A percentile compares a stretch with the other conserved stretches of the same genome.
These are phyloP conservation scores for Ips typographus DNA, from an alignment of 1,140 invertebrate genomes.

Conservation along the genomic window DNA sequence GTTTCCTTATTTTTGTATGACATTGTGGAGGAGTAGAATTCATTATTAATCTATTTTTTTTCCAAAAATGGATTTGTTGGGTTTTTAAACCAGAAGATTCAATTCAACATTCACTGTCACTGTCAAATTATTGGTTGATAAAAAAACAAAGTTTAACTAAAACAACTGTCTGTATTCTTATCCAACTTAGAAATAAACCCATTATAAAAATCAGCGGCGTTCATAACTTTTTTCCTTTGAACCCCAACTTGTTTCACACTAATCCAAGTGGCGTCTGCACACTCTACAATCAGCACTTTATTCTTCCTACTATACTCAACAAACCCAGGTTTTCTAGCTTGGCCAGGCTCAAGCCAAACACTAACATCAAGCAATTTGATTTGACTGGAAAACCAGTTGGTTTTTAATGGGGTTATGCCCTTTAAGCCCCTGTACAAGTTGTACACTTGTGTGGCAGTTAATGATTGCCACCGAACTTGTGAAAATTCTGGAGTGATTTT, in stretches of 20 bases:
- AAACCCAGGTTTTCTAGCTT: conserved; percentile 49
- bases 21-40: too few species aligned
- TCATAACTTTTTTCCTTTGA: conserved; percentile 62
- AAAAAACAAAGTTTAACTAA: conserved; percentile 19
- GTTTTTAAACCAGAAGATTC: too few species aligned
- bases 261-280: conserved; percentile 60
- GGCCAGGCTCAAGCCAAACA: conserved; percentile 43
- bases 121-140: not conserved
- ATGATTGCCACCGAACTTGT: conserved; percentile 63
- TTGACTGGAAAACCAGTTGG: conserved; percentile 58
- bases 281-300: conserved; percentile 59
- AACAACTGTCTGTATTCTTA: conserved; percentile 6
- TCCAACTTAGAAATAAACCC: conserved; percentile 42
- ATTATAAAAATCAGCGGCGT: conserved; percentile 67
- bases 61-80: too few species aligned
- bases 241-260: conserved; percentile 61
- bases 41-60: too few species aligned
- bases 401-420: conserved; percentile 63
- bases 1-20: too few species aligned
- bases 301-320: conserved; percentile 57
- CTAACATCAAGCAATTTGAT: conserved; percentile 64
- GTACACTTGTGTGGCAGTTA: conserved; percentile 63
- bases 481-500: conserved; percentile 64
- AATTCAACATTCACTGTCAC: not conserved
- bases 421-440: conserved; percentile 67